Evolutionary conservation across 2,797 vertebrate species (phyloP), one percentile per base, ranked within the genome.

Genomic region (Gadopsis marmoratus): DNA sequence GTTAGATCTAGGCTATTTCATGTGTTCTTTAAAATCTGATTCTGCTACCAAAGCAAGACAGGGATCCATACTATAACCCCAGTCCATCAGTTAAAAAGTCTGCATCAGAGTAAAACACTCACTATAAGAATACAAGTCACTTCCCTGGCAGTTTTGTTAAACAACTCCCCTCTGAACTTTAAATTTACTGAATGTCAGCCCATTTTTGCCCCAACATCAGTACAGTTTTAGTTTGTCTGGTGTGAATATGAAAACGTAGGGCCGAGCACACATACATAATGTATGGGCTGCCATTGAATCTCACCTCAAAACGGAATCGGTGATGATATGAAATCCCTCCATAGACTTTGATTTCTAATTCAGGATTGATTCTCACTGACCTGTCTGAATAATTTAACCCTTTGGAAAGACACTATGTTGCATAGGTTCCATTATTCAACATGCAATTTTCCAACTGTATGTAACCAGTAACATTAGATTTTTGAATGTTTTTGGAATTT

Each of bases 271-370:
- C 59, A 14, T 56, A 33, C 62, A 71, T 23, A 11, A 29, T 47
- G 63, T 37, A 77, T 35, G n/a, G 61, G 72, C 62, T 78, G 64
- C 76, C 69, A 62, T 39, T 77, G 79, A 89, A 69, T 66, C 51
- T 56, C 60, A 74, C 82, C 74, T 89, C 87, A 72, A 91, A 89
- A 87, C 54, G 53, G 84, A 89, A 83, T 85, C 5, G 0, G 45
- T 50, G 71, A 93, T 90, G 79, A 85, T 48, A 73, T 75, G 43
- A 81, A 84, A 74, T 85, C 78, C 84, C 83, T 54, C 6, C 13
- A 14, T 63, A 54, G 67, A 69, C 86, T 91, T 93, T 86, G 81
- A 92, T 91, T 92, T 89, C 67, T 84, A 78, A 90, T 86, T 87
- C 88, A 78, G 77, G 68, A 73, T 87, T 89, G 89, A 91, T 90